phyloP scores from a whole-genome alignment of 2,797 vertebrate species.

The Cossypha heuglini region DNA sequence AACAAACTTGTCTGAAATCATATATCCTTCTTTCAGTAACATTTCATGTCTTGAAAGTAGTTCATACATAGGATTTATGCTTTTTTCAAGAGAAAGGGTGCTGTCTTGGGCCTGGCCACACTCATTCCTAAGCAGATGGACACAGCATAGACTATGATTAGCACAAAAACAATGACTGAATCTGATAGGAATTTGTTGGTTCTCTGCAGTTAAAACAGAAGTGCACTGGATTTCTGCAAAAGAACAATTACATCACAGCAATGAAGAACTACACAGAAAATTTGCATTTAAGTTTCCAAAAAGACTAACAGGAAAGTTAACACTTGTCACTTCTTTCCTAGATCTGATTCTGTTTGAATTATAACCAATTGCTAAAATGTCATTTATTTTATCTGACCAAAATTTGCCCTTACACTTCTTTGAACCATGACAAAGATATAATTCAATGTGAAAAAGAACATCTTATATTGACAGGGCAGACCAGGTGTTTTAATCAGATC shows the following conservation, averaged over 20 bases:
- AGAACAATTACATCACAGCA: neutral
- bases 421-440: neutral
- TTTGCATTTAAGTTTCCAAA: neutral
- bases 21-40: neutral
- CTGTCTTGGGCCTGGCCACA: neutral
- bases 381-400: neutral
- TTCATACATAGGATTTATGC: neutral
- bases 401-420: neutral
- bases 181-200: neutral
- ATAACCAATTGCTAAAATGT: neutral
- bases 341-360: neutral
- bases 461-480: neutral
- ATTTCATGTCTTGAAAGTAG: neutral
- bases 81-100: neutral
- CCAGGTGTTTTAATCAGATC: neutral
- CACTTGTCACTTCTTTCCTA: neutral
- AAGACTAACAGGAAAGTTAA: neutral
- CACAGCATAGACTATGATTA: neutral
- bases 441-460: neutral
- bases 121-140: neutral
- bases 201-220: slow-evolving; percentile 1
- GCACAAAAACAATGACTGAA: neutral
- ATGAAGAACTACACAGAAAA: neutral
- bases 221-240: neutral
- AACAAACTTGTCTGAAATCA: neutral